A percentile compares a stretch with the other conserved stretches of the same genome.
These are phyloP conservation scores for Onthophagus taurus DNA, from an alignment of 1,140 invertebrate species.

Conservation along the genomic window DNA sequence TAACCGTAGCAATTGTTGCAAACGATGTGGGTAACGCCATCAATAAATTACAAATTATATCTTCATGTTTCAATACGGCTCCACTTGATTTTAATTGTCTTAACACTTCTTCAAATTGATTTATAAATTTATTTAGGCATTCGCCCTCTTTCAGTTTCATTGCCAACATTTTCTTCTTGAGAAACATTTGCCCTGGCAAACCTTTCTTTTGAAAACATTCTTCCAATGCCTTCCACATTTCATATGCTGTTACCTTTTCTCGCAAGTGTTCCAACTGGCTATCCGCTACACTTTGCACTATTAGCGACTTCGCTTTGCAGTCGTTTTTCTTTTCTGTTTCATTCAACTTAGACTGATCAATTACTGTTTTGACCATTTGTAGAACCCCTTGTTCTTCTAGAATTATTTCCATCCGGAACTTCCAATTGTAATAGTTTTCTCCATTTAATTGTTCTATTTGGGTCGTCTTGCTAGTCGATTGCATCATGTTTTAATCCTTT, in stretches of 20 bases:
- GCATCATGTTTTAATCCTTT: too few relatives aligned
- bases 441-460: slow-evolving; percentile 8
- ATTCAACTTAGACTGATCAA: neutral
- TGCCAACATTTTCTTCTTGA: slow-evolving; percentile 18
- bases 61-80: slow-evolving; percentile 14
- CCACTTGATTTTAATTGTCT: slow-evolving; percentile 17
- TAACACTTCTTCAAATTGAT: slow-evolving; percentile 17
- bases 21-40: slow-evolving; percentile 17
- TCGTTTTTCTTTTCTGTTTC: slow-evolving; percentile 9
- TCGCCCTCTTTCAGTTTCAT: slow-evolving; percentile 18
- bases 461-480: too few relatives aligned
- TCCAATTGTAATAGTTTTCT: slow-evolving; percentile 13
- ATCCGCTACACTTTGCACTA: slow-evolving; percentile 16
- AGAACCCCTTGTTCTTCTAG: slow-evolving; percentile 15
- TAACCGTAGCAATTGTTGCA: slow-evolving; percentile 16
- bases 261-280: slow-evolving; percentile 11
- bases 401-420: slow-evolving; percentile 16
- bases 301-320: slow-evolving; percentile 10
- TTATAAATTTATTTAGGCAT: slow-evolving; percentile 14
- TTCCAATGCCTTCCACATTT: slow-evolving; percentile 18
- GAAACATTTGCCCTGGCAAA: slow-evolving; percentile 16
- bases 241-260: slow-evolving; percentile 11
- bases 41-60: slow-evolving; percentile 17
- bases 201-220: slow-evolving; percentile 18
- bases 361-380: slow-evolving; percentile 7